These are phyloP conservation scores for Zootermopsis nevadensis DNA, from an alignment of 2,888 invertebrate species.

Conservation along the genomic window DNA sequence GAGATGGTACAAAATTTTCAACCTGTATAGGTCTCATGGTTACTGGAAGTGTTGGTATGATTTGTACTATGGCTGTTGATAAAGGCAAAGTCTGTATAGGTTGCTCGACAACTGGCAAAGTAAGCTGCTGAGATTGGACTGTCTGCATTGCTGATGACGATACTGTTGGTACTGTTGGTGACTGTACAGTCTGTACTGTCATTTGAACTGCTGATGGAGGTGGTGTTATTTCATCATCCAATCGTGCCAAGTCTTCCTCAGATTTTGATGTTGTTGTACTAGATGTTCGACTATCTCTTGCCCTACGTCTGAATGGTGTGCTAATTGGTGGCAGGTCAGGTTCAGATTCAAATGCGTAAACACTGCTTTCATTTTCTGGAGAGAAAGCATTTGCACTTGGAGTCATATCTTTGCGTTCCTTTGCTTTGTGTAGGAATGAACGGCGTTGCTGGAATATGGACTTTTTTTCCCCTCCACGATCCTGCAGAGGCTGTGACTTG, in stretches of 20 bases:
- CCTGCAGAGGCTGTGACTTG: neutral
- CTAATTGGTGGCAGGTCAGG: slow-evolving; percentile 68
- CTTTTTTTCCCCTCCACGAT: slow-evolving; percentile 56
- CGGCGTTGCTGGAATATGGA: slow-evolving; percentile 65
- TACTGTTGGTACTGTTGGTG: neutral
- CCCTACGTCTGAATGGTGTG: slow-evolving; percentile 69
- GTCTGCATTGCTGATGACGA: neutral
- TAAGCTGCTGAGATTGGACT: neutral
- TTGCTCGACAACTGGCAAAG: slow-evolving; percentile 5
- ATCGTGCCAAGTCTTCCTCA: slow-evolving; percentile 63
- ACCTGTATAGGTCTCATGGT: slow-evolving; percentile 14
- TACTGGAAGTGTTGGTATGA: slow-evolving; percentile 20
- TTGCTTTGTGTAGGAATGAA: slow-evolving; percentile 69
- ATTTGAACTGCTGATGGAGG: slow-evolving; percentile 22
- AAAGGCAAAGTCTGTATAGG: slow-evolving; percentile 13
- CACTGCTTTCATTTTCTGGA: slow-evolving; percentile 76
- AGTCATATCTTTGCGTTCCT: slow-evolving; percentile 63
- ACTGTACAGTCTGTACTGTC: neutral
- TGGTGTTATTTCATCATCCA: slow-evolving; percentile 57
- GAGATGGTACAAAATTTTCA: neutral
- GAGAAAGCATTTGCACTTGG: slow-evolving; percentile 72
- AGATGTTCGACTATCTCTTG: slow-evolving; percentile 57
- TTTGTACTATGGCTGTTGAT: slow-evolving; percentile 14
- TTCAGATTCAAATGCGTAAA: slow-evolving; percentile 78
- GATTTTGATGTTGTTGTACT: slow-evolving; percentile 63